Conservation (phyloP, 2,797 vertebrate genomes). For the Danio kyathit region DNA sequence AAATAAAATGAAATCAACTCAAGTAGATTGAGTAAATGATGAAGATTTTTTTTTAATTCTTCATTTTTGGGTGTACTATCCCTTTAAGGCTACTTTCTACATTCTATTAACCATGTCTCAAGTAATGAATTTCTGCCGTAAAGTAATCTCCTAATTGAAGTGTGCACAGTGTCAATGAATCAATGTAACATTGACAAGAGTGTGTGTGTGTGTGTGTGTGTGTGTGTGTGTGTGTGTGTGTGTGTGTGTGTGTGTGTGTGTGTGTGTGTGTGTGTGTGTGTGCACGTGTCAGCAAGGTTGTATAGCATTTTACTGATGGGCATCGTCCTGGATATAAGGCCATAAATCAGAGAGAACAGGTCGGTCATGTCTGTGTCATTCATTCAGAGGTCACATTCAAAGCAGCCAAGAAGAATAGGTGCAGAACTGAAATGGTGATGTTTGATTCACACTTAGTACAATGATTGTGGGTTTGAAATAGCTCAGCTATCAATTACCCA, state of each 20-base stretch:
- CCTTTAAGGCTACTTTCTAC: no score
- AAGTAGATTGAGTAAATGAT: no score
- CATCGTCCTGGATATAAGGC: constrained; percentile 10
- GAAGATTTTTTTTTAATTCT: no score
- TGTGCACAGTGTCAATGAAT: constrained; percentile 48
- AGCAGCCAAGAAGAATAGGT: neutral
- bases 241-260: no score
- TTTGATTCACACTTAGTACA: neutral
- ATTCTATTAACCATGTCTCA: neutral
- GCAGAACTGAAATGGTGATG: neutral
- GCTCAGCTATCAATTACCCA: neutral
- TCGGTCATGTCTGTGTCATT: constrained; percentile 30
- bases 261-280: no score
- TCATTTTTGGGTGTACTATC: no score
- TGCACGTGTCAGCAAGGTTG: neutral
- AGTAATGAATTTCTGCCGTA: constrained; percentile 35
- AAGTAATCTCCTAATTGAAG: constrained; percentile 50
- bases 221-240: no score
- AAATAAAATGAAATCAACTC: no score
- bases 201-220: neutral
- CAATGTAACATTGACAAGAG: constrained; percentile 21
- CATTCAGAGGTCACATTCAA: constrained; percentile 20
- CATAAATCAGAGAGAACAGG: constrained; percentile 26
- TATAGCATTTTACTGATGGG: constrained; percentile 15
- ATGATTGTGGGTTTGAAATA: neutral